Percentiles rank a stretch among this genome's conserved stretches.
These are phyloP conservation scores for Plecturocebus donacophilus DNA, from an alignment of 2,113 vertebrate species.

Conservation along the genomic window DNA sequence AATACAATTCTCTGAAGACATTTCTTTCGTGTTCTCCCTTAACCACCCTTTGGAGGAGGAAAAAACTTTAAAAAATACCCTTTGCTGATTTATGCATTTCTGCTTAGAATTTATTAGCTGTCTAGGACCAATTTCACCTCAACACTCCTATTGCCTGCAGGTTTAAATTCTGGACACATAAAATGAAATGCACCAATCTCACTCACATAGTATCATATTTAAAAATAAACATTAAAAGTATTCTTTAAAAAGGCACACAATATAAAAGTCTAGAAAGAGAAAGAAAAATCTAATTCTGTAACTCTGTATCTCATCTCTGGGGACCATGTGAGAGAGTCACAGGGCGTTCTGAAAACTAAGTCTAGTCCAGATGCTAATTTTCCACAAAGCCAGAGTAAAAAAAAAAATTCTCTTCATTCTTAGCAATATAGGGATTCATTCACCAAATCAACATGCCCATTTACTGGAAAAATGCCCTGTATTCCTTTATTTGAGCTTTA, in stretches of 20 bases:
- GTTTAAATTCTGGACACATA: constrained; percentile 86
- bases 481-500: background rate
- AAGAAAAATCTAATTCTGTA: constrained; percentile 69
- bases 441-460: background rate
- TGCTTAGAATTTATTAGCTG: constrained; percentile 90
- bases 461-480: background rate
- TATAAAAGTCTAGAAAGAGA: constrained; percentile 71
- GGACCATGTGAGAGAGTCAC: background rate
- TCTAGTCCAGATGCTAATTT: background rate
- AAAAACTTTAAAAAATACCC: constrained; percentile 81
- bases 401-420: background rate
- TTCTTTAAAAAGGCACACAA: constrained; percentile 77
- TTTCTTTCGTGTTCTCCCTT: constrained; percentile 76
- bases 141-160: constrained; percentile 80
- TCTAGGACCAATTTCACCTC: constrained; percentile 84
- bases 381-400: background rate
- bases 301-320: constrained; percentile 64
- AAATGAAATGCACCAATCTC: constrained; percentile 84
- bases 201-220: constrained; percentile 81
- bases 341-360: constrained; percentile 51
- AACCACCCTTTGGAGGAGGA: constrained; percentile 70
- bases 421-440: background rate
- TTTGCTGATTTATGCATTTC: constrained; percentile 89
- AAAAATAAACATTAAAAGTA: constrained; percentile 80
- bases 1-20: constrained; percentile 89